Conservation (phyloP, 1,140 invertebrate genomes). For the Zaprionus camerounensis region DNA sequence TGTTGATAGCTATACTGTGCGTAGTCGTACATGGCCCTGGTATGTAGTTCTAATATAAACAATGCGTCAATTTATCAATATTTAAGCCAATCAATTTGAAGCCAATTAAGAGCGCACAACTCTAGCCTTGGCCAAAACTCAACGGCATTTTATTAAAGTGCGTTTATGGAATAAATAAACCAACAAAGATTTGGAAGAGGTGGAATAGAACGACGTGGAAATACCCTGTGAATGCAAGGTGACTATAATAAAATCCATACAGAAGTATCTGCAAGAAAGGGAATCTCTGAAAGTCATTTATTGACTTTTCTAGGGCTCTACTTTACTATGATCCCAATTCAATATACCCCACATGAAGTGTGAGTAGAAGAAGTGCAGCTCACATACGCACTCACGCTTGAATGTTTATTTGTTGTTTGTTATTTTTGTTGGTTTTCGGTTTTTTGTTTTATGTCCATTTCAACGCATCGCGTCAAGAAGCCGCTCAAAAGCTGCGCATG, state of each 20-base stretch:
- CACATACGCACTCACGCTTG: slow-evolving; percentile 11
- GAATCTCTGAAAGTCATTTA: background rate
- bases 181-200: slow-evolving; percentile 11
- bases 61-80: slow-evolving; percentile 24
- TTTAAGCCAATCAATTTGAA: slow-evolving; percentile 50
- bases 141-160: slow-evolving; percentile 67
- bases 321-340: background rate
- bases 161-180: slow-evolving; percentile 66
- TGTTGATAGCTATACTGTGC: background rate
- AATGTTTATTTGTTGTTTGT: slow-evolving; percentile 46
- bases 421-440: slow-evolving; percentile 34
- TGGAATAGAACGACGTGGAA: background rate
- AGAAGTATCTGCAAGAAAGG: background rate
- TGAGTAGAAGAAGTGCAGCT: background rate
- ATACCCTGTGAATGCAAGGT: slow-evolving; percentile 8
- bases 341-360: background rate
- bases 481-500: slow-evolving; percentile 34
- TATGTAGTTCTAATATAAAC: slow-evolving; percentile 32
- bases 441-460: slow-evolving; percentile 37
- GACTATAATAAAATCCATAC: background rate
- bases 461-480: slow-evolving; percentile 49
- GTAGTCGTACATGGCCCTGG: background rate
- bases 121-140: slow-evolving; percentile 62
- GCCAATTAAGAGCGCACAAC: slow-evolving; percentile 57
- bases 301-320: background rate